These are phyloP conservation scores for Felis catus DNA, from an alignment of 2,113 vertebrate genomes.

Conservation along the genomic window F.catus_Fca126_mat1.0 CM031413.1:130045501-130046000, in stretches of 20 bases:
- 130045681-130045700: neutral
- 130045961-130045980: slow-evolving; percentile 10
- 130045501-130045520: neutral
- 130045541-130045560: neutral
- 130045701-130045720: neutral
- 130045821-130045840: neutral
- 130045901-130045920: neutral
- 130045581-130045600: neutral
- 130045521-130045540: neutral
- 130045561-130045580: neutral
- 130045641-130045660: neutral
- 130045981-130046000: slow-evolving; percentile 48
- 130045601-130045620: neutral
- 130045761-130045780: neutral
- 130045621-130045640: neutral
- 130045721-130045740: neutral
- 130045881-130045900: neutral
- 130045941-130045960: neutral
- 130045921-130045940: slow-evolving; percentile 11
- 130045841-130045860: neutral
- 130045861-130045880: neutral
- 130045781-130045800: neutral
- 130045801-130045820: neutral
- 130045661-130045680: neutral
- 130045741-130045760: neutral